Conservation (phyloP, 2,888 invertebrate species). For the Drosophila putrida region DNA sequence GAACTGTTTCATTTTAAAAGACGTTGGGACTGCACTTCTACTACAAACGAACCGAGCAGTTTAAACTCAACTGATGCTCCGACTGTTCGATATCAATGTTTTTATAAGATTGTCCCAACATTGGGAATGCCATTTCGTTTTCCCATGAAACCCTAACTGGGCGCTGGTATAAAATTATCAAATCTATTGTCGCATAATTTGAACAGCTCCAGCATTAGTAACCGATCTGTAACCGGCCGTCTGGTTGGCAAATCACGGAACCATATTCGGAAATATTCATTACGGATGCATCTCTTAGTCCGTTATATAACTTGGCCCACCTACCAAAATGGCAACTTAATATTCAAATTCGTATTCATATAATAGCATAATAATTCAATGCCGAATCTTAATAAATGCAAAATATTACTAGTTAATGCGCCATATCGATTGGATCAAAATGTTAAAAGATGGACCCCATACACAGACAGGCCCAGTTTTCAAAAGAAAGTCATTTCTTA, state of each 20-base stretch:
- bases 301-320: conserved; percentile 64
- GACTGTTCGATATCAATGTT: conserved; percentile 53
- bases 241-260: conserved; percentile 76
- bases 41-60: conserved; percentile 34
- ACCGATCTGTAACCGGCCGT: conserved; percentile 26
- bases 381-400: conserved; percentile 61
- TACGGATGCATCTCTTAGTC: conserved; percentile 60
- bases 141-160: conserved; percentile 47
- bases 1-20: conserved; percentile 72
- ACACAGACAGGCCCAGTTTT: conserved; percentile 28
- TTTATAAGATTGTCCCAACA: conserved; percentile 62
- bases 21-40: conserved; percentile 36
- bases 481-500: conserved; percentile 71
- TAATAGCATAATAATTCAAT: conserved; percentile 65
- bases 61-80: conserved; percentile 57
- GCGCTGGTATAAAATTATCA: conserved; percentile 59
- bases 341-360: conserved; percentile 60
- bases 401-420: conserved; percentile 71
- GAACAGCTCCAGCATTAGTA: conserved; percentile 19
- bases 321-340: conserved; percentile 34
- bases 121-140: conserved; percentile 50
- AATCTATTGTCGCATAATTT: conserved; percentile 61
- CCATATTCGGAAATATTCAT: conserved; percentile 58
- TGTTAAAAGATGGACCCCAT: conserved; percentile 14
- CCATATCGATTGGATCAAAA: conserved; percentile 47